These are phyloP conservation scores for Teleiodes luculella DNA, from an alignment of 2,888 invertebrate genomes.

Conservation along the genomic window DNA sequence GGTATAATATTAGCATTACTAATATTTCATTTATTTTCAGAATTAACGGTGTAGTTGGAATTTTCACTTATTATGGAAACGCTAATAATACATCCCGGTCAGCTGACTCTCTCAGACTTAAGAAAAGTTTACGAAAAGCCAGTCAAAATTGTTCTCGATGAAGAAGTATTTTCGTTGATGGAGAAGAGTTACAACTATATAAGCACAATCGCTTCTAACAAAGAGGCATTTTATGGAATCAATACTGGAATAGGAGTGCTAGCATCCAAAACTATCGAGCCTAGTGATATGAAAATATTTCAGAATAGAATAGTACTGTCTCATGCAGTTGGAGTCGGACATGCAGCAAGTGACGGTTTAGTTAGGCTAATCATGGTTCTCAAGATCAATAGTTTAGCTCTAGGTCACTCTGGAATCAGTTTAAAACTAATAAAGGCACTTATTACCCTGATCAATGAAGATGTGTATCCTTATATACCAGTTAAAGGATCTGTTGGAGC, in stretches of 20 bases:
- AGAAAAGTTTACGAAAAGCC: neutral
- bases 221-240: neutral
- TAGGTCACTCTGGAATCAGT: neutral
- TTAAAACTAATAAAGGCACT: neutral
- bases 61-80: too few relatives aligned
- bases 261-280: neutral
- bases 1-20: too few relatives aligned
- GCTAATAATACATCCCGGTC: neutral
- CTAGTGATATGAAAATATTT: neutral
- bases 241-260: conserved; percentile 7
- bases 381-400: conserved; percentile 6
- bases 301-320: conserved; percentile 1
- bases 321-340: conserved; percentile 5
- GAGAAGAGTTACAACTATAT: too few relatives aligned
- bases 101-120: neutral
- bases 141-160: neutral
- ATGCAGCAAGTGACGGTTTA: neutral
- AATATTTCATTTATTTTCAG: too few relatives aligned
- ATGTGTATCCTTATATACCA: conserved; percentile 5
- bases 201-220: neutral
- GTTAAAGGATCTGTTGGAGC: conserved; percentile 9
- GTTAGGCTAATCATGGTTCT: conserved; percentile 2
- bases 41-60: too few relatives aligned
- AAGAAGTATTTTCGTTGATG: neutral
- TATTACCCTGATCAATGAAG: neutral